Conservation (phyloP, 2,113 vertebrate species). For the Lynx canadensis region DNA sequence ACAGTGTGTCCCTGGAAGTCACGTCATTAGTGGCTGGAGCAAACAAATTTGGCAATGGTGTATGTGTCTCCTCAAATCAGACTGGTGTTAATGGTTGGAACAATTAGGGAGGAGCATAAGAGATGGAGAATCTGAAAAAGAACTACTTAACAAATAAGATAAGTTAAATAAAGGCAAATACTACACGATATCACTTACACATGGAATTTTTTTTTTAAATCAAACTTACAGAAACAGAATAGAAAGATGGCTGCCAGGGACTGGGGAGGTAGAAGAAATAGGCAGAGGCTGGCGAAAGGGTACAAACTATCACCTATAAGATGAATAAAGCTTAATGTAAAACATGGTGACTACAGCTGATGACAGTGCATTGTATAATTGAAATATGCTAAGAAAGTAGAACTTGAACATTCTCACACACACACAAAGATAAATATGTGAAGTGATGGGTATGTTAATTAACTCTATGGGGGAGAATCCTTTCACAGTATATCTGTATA, state of each 20-base stretch:
- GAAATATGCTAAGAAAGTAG: not conserved
- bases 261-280: too few relatives aligned
- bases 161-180: not conserved
- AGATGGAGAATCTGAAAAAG: not conserved
- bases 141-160: not conserved
- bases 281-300: too few relatives aligned
- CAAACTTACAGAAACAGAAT: not conserved
- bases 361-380: too few relatives aligned
- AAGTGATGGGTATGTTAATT: not conserved
- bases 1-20: not conserved
- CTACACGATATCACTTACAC: rapidly evolving
- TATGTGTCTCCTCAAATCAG: rapidly evolving
- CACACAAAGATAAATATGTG: not conserved
- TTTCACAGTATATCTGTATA: not conserved
- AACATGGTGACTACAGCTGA: not conserved
- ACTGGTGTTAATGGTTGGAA: too few relatives aligned
- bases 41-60: too few relatives aligned
- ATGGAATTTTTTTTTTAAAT: not conserved
- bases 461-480: not conserved
- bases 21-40: not conserved
- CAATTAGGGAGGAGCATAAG: rapidly evolving
- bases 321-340: not conserved
- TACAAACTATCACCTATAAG: not conserved
- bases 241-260: not conserved
- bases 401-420: not conserved